Percentiles rank a stretch among this genome's conserved stretches.
phyloP scores from a whole-genome alignment of 2,888 invertebrate genomes.

The Drosophila pegasa region DNA sequence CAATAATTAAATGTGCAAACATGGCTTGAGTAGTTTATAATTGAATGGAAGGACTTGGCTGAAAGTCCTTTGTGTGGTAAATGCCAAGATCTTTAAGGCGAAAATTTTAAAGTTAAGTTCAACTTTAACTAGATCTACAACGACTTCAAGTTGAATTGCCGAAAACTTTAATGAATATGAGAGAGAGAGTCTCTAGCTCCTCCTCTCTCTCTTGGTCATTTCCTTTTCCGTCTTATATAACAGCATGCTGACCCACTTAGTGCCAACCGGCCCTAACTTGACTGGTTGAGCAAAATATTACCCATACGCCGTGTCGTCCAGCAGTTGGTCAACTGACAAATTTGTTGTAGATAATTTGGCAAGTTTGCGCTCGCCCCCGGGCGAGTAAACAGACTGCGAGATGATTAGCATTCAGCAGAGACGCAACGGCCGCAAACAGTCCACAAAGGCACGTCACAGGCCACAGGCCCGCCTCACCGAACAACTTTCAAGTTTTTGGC shows the following conservation, averaged over 20 bases:
- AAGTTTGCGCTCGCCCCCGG: constrained; percentile 32
- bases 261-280: not conserved
- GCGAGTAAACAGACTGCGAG: constrained; percentile 29
- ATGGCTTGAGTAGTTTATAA: not conserved
- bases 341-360: constrained; percentile 27
- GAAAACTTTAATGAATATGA: not conserved
- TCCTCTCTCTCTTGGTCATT: no score
- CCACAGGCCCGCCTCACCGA: constrained; percentile 7
- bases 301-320: constrained; percentile 32
- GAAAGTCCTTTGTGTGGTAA: no score
- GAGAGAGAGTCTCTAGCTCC: no score
- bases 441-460: constrained; percentile 36
- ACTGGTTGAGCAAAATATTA: constrained; percentile 11
- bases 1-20: not conserved
- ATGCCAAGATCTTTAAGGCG: no score
- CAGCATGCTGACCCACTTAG: not conserved
- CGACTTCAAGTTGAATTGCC: not conserved
- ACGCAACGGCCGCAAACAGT: constrained; percentile 21
- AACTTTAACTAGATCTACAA: no score
- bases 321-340: constrained; percentile 29
- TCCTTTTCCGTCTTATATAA: not conserved
- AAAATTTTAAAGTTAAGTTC: no score
- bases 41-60: not conserved
- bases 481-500: constrained; percentile 22
- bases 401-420: constrained; percentile 42